Evolutionary conservation across 1,140 invertebrate genomes (phyloP).

Genomic region (Diabrotica virgifera): DNA sequence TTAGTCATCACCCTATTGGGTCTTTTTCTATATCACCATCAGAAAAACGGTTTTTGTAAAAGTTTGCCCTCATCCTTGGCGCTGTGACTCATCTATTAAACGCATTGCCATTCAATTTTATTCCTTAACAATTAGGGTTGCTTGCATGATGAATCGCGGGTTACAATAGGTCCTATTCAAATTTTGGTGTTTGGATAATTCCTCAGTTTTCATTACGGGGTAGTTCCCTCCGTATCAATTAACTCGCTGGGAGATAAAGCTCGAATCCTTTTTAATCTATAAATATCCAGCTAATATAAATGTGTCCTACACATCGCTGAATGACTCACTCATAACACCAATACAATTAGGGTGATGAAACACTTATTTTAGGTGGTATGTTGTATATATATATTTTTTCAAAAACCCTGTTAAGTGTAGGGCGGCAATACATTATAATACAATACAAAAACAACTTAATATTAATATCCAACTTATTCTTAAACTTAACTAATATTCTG

Average conservation of each 20-base stretch:
- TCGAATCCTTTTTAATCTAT: not conserved
- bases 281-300: not conserved
- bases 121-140: slow-evolving; percentile 15
- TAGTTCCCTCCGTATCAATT: slow-evolving; percentile 2
- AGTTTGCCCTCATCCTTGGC: slow-evolving; percentile 12
- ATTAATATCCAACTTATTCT: too few species aligned
- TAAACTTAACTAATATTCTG: too few species aligned
- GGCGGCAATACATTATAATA: too few species aligned
- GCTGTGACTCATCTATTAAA: slow-evolving; percentile 7
- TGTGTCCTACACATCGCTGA: not conserved
- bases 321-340: not conserved
- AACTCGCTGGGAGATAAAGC: not conserved
- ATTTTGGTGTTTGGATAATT: slow-evolving; percentile 15
- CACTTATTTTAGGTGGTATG: not conserved
- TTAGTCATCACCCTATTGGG: slow-evolving; percentile 8
- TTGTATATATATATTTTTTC: too few species aligned
- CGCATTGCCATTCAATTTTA: slow-evolving; percentile 12
- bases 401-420: too few species aligned
- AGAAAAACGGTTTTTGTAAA: slow-evolving; percentile 10
- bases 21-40: not conserved
- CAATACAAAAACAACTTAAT: too few species aligned
- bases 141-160: slow-evolving; percentile 8
- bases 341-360: not conserved
- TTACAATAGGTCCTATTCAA: slow-evolving; percentile 8
- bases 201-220: not conserved